Conservation (phyloP, 2,888 invertebrate genomes). For the Idaea straminata region DNA sequence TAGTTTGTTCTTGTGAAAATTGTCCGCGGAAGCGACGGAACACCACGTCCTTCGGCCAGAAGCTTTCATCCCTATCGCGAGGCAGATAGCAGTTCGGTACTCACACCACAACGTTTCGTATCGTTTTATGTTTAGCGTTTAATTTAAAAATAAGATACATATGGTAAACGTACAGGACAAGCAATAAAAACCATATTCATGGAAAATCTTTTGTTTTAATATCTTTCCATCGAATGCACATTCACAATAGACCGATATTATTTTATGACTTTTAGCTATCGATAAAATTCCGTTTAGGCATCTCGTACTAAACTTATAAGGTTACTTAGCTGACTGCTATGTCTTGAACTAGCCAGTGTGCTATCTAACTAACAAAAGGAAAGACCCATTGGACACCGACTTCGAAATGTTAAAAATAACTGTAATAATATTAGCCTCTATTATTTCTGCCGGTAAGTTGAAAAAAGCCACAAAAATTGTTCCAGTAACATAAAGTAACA, state of each 20-base stretch:
- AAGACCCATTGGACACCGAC: not conserved
- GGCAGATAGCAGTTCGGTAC: too few species aligned
- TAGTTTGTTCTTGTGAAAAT: too few species aligned
- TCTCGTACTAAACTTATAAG: slow-evolving; percentile 13
- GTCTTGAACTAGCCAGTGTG: slow-evolving; percentile 8
- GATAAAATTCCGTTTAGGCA: slow-evolving; percentile 47
- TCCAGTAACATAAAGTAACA: too few species aligned
- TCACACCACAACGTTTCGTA: too few species aligned
- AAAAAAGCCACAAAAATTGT: too few species aligned
- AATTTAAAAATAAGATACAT: not conserved
- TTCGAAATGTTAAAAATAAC: slow-evolving; percentile 19
- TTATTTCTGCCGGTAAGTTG: slow-evolving; percentile 22
- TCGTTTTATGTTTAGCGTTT: not conserved
- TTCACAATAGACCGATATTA: slow-evolving; percentile 62
- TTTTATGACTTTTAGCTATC: slow-evolving; percentile 45
- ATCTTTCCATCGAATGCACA: slow-evolving; percentile 59
- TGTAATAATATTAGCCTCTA: slow-evolving; percentile 12
- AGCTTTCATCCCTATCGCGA: too few species aligned
- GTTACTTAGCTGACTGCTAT: slow-evolving; percentile 19
- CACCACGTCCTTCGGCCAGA: too few species aligned
- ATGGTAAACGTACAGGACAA: slow-evolving; percentile 12
- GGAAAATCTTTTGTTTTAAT: slow-evolving; percentile 61
- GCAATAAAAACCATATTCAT: slow-evolving; percentile 59
- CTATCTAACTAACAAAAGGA: slow-evolving; percentile 12
- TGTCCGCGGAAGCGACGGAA: too few species aligned